Conservation (phyloP, 2,888 invertebrate genomes). For the Troilus luridus region DNA sequence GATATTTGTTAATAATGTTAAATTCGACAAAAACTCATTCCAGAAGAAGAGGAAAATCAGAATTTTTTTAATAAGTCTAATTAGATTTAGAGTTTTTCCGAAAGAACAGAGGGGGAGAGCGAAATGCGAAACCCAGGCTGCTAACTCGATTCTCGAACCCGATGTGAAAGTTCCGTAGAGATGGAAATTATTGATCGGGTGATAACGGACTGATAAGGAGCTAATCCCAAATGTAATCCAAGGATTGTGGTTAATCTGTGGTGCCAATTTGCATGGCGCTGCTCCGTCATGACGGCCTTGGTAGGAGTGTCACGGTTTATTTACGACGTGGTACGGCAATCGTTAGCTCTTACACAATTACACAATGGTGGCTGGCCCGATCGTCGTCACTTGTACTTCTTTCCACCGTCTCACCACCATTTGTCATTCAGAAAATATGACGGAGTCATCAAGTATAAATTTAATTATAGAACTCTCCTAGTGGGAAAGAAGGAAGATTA, state of each 20-base stretch:
- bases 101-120: background rate
- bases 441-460: background rate
- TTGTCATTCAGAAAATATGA: slow-evolving; percentile 3
- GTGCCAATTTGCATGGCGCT: background rate
- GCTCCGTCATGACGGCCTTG: background rate
- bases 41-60: background rate
- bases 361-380: background rate
- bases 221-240: slow-evolving; percentile 35
- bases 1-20: background rate
- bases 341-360: background rate
- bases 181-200: background rate
- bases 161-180: background rate
- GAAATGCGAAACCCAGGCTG: background rate
- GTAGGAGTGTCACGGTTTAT: background rate
- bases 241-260: slow-evolving; percentile 1
- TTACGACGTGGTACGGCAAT: background rate
- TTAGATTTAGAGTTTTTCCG: background rate
- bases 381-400: slow-evolving; percentile 16
- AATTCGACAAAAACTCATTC: background rate
- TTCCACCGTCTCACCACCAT: background rate
- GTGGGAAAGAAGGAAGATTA: too few relatives aligned
- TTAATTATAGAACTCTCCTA: too few relatives aligned
- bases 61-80: background rate
- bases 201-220: slow-evolving; percentile 39
- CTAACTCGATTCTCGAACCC: background rate